These are phyloP conservation scores for Rhagium mordax DNA, from an alignment of 2,888 invertebrate genomes.

Conservation along the genomic window DNA sequence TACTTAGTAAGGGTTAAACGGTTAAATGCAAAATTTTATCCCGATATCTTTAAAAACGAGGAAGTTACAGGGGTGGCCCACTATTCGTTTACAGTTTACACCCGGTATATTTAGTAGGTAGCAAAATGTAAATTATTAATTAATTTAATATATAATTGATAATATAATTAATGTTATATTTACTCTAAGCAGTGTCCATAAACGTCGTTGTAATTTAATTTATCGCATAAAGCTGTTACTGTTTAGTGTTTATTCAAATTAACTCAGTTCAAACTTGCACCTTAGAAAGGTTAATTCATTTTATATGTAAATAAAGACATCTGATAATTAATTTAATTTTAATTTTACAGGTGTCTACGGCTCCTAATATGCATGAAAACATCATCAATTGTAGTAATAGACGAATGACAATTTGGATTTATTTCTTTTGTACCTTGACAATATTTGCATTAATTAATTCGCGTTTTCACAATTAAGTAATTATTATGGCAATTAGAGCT, in stretches of 20 bases:
- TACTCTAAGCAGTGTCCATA: conserved; percentile 2
- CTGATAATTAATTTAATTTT: conserved; percentile 5
- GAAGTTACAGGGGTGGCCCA: too few relatives aligned
- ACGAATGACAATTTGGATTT: not conserved
- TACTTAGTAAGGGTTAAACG: too few relatives aligned
- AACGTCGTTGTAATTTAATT: conserved; percentile 8
- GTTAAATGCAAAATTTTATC: too few relatives aligned
- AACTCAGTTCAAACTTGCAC: not conserved
- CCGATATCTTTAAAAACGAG: too few relatives aligned
- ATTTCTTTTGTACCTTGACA: not conserved
- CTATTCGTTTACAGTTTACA: too few relatives aligned
- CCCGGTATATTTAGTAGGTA: too few relatives aligned
- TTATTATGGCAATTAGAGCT: too few relatives aligned
- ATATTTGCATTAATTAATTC: not conserved
- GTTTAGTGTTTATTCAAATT: not conserved
- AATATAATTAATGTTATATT: not conserved
- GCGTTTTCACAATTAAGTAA: not conserved
- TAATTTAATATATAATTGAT: too few relatives aligned
- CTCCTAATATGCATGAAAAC: conserved; percentile 8
- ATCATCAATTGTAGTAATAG: not conserved
- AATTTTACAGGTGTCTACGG: not conserved
- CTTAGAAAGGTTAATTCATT: conserved; percentile 10
- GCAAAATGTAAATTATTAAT: too few relatives aligned
- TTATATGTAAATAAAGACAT: conserved; percentile 11
- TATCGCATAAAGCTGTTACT: not conserved